Evolutionary conservation across 2,113 vertebrate genomes (phyloP).

Genomic region (Oxyruncus cristatus): DNA sequence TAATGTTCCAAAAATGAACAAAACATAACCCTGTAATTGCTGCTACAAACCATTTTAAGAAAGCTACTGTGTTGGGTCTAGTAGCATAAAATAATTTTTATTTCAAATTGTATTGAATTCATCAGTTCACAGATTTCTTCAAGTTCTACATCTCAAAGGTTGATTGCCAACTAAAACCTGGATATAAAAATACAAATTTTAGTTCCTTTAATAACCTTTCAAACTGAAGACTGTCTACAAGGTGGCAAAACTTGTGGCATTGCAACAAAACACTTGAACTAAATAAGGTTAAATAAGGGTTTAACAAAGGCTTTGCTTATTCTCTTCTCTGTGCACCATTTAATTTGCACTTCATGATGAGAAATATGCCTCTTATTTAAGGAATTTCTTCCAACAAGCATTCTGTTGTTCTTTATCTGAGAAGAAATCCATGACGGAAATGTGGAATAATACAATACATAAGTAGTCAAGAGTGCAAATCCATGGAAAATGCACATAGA

Average conservation of each 20-base stretch:
- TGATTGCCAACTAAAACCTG: background rate
- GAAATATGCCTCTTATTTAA: background rate
- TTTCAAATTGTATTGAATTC: background rate
- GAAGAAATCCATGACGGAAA: background rate
- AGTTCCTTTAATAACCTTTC: background rate
- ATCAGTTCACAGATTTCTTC: background rate
- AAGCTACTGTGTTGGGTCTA: background rate
- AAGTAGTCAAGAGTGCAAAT: background rate
- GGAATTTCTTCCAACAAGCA: background rate
- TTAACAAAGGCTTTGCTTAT: background rate
- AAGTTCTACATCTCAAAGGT: background rate
- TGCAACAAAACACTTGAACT: background rate
- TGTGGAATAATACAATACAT: background rate
- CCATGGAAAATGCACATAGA: background rate
- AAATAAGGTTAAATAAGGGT: background rate
- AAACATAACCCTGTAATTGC: background rate
- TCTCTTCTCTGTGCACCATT: background rate
- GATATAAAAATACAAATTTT: background rate
- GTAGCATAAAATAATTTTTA: background rate
- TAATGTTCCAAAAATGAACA: background rate
- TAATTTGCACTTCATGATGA: background rate
- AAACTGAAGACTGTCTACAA: background rate
- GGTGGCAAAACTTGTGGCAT: background rate
- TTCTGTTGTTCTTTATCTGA: background rate
- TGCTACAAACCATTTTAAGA: constrained; percentile 13